Evolutionary conservation across 1,140 invertebrate genomes (phyloP), one percentile per base, ranked within the genome.

Genomic region (Brachionus calyciflorus): DNA sequence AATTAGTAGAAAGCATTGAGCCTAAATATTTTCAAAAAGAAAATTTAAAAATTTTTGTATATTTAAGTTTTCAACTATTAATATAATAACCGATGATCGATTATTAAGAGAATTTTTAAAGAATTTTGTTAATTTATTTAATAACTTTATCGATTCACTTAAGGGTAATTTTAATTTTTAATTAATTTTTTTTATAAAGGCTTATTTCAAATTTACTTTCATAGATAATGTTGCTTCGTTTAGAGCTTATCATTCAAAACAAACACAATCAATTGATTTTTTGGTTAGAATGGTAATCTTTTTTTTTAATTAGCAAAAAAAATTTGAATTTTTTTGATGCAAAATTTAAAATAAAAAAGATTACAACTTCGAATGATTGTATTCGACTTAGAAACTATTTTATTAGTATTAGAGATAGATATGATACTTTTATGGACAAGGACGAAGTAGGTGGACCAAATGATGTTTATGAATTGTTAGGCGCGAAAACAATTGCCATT

Each of bases 301-400:
- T 10, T 24, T 30, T 1, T 21, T 12, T 4, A 44, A n/a, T 12
- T 24, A 19, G 21, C 12, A 24, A 14, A 26, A n/a, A 30, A 26
- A 46, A 46, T 24, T 40, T 40, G 24, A 30, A 57, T 28, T 5
- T 37, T n/a, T n/a, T n/a, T n/a, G n/a, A n/a, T n/a, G n/a, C n/a
- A n/a, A 9, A 37, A 9, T 37, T 37, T 37, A 37, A 5, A 5
- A 5, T 37, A 37, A 9, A 46, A 17, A 24, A 65, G 60, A 44
- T 73, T 30, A 28, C 69, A 14, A 73, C 44, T n/a, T 37, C 69
- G 26, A 73, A 73, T 41, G 69, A 73, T 33, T 73, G 69, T 41
- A 48, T 73, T 19, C 44, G 69, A 51, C 33, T 73, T 9, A 49
- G 40, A 51, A 19, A 19, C 5, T 73, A n/a, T 30, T 26, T 73